A percentile compares a stretch with the other conserved stretches of the same genome.
Evolutionary conservation across 2,888 invertebrate genomes (phyloP).

Genomic region (Drosophila planitibia): DNA sequence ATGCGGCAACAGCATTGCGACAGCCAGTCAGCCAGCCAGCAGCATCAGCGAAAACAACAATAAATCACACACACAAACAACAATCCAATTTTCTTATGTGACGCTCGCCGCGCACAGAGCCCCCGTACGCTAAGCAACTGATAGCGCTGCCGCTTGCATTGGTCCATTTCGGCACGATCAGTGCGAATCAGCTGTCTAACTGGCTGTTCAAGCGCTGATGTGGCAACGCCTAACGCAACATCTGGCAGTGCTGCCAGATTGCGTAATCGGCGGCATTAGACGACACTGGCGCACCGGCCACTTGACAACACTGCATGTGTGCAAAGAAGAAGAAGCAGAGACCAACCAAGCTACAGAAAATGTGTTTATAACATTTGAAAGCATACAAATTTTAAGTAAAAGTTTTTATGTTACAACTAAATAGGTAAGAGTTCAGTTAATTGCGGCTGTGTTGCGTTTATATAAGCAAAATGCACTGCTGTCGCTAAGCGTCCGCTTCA

Average conservation of each 20-base stretch:
- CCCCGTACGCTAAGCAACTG: slow-evolving; percentile 31
- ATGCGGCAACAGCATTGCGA: slow-evolving; percentile 36
- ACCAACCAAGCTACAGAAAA: slow-evolving; percentile 15
- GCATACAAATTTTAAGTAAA: not conserved
- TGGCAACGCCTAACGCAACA: slow-evolving; percentile 19
- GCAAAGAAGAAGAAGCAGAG: slow-evolving; percentile 12
- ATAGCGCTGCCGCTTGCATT: slow-evolving; percentile 46
- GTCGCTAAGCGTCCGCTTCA: not conserved
- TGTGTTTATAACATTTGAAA: slow-evolving; percentile 16
- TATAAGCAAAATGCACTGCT: not conserved
- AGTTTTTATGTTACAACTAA: not conserved
- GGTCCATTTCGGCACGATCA: slow-evolving; percentile 54
- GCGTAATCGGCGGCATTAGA: no score
- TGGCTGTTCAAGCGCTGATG: not conserved
- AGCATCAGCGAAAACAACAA: slow-evolving; percentile 2
- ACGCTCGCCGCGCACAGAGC: slow-evolving; percentile 27
- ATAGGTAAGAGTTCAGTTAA: slow-evolving; percentile 22
- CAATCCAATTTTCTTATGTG: slow-evolving; percentile 40
- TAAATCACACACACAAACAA: slow-evolving; percentile 25
- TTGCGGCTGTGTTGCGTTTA: not conserved
- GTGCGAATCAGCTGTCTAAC: slow-evolving; percentile 49
- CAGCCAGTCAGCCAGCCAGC: slow-evolving; percentile 5
- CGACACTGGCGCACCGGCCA: slow-evolving; percentile 1
- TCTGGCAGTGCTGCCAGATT: slow-evolving; percentile 13
- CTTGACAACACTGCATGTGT: slow-evolving; percentile 7